Evolutionary conservation across 2,888 invertebrate genomes (phyloP).

Genomic region (Phania funesta): DNA sequence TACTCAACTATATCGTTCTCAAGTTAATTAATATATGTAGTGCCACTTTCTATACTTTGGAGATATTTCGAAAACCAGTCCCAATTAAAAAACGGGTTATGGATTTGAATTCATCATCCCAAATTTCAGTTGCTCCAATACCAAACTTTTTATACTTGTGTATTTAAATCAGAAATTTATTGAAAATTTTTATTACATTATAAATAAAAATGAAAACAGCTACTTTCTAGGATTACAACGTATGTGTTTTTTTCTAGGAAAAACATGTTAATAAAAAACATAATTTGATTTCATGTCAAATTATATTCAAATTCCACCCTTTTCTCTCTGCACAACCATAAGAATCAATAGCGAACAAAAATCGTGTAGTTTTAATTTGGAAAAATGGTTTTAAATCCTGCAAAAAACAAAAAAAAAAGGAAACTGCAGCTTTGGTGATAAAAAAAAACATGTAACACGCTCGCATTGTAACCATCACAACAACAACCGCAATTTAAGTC

Average conservation of each 20-base stretch:
- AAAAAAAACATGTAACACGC: conserved; percentile 58
- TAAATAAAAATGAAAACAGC: not conserved
- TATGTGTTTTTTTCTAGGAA: not conserved
- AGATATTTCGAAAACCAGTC: too few species aligned
- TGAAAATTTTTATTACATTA: too few species aligned
- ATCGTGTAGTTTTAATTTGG: conserved; percentile 20
- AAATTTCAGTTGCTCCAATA: too few species aligned
- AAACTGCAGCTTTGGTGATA: conserved; percentile 47
- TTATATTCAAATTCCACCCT: conserved; percentile 11
- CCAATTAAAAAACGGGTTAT: too few species aligned
- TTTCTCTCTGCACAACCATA: not conserved
- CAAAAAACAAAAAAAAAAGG: not conserved
- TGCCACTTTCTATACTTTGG: too few species aligned
- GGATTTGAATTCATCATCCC: too few species aligned
- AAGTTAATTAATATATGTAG: too few species aligned
- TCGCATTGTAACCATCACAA: conserved; percentile 19
- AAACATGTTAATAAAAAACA: not conserved
- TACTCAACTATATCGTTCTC: too few species aligned
- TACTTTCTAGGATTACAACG: conserved; percentile 17
- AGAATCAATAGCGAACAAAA: not conserved
- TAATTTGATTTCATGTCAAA: conserved; percentile 26
- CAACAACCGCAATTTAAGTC: conserved; percentile 45
- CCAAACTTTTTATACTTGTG: too few species aligned
- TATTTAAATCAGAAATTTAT: too few species aligned
- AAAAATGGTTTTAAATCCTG: conserved; percentile 36